A percentile compares a stretch with the other conserved stretches of the same genome.
Conservation (phyloP, 1,140 invertebrate genomes). For the Acromyrmex echinatior region DNA sequence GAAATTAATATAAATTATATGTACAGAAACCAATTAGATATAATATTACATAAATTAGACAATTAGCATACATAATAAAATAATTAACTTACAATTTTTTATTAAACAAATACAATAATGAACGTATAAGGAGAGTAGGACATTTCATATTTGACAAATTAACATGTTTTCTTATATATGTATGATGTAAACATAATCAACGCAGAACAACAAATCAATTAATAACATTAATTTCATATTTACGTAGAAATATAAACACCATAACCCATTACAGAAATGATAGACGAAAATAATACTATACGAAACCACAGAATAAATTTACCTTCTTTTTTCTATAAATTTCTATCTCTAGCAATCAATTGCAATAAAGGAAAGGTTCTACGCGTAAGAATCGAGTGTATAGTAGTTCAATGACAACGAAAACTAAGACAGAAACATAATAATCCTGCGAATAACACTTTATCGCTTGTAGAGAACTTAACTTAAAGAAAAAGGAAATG, state of each 20-base stretch:
- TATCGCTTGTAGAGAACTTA: background rate
- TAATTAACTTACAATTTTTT: background rate
- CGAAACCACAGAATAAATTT: background rate
- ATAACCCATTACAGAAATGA: background rate
- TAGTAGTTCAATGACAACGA: too few relatives aligned
- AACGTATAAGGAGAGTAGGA: background rate
- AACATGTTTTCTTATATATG: background rate
- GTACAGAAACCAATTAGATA: background rate
- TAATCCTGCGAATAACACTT: background rate
- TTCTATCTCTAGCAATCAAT: background rate
- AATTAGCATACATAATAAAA: constrained; percentile 19
- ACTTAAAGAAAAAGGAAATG: constrained; percentile 17
- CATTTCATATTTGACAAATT: constrained; percentile 11
- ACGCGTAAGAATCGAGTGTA: background rate
- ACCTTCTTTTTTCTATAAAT: background rate
- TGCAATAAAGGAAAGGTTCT: background rate
- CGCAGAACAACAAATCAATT: constrained; percentile 9
- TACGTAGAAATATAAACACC: background rate
- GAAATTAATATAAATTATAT: constrained; percentile 18
- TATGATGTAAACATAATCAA: background rate
- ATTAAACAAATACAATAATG: background rate
- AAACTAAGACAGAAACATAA: constrained; percentile 39
- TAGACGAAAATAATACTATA: background rate
- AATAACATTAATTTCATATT: constrained; percentile 14
- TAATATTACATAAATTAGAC: background rate